These are phyloP conservation scores for Phylloscopus collybita DNA, from an alignment of 2,797 vertebrate genomes.

Conservation along the genomic window DNA sequence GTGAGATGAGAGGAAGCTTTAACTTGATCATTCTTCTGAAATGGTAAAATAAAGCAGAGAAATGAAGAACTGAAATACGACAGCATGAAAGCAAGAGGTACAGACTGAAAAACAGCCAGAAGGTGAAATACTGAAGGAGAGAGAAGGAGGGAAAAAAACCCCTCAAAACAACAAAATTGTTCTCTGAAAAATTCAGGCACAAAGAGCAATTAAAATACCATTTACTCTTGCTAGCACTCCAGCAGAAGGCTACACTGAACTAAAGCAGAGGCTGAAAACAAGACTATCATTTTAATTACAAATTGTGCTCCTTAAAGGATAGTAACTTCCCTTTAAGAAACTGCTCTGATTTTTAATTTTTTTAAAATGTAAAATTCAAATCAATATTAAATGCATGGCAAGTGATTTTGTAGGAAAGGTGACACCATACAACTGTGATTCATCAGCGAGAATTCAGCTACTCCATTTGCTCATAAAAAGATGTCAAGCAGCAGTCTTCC, in stretches of 20 bases:
- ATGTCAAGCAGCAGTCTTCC: not conserved
- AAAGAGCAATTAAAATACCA: not conserved
- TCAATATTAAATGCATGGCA: not conserved
- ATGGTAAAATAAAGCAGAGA: slow-evolving; percentile 73
- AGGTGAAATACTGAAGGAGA: slow-evolving; percentile 40
- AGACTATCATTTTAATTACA: not conserved
- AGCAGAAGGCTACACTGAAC: not conserved
- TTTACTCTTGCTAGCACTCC: not conserved
- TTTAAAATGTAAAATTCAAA: not conserved
- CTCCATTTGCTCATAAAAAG: not conserved
- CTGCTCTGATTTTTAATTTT: not conserved
- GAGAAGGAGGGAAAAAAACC: not conserved
- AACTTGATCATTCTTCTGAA: slow-evolving; percentile 73
- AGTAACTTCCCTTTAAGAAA: not conserved
- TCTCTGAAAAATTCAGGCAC: not conserved
- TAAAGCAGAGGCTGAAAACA: not conserved
- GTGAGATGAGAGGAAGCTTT: slow-evolving; percentile 71
- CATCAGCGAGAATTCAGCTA: not conserved
- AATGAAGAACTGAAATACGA: slow-evolving; percentile 71
- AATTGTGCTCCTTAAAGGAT: not conserved
- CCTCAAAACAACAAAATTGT: not conserved
- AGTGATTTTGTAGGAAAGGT: not conserved
- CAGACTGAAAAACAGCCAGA: slow-evolving; percentile 46
- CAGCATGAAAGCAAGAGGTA: slow-evolving; percentile 59
- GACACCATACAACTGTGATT: not conserved